phyloP scores from a whole-genome alignment of 2,797 vertebrate genomes.

The Synaphobranchus kaupii region DNA sequence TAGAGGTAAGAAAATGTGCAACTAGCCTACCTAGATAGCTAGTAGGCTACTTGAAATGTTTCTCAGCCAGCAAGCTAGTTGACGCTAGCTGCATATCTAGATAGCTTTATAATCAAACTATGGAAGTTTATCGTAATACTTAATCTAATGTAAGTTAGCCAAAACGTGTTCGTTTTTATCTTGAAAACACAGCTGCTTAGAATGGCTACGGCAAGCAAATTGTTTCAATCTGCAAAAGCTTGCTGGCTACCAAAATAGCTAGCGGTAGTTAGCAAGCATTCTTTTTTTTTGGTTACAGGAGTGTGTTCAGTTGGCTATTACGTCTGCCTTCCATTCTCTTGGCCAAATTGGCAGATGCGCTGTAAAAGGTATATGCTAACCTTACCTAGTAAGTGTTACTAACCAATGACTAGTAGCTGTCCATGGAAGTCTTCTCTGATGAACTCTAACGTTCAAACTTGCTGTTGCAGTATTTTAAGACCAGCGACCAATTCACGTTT shows the following conservation, averaged over 20 bases:
- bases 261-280: not conserved
- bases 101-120: not conserved
- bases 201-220: not conserved
- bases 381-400: not conserved
- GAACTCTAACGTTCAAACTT: too few relatives aligned
- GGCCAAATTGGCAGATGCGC: too few relatives aligned
- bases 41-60: conserved; percentile 2
- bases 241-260: not conserved
- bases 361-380: too few relatives aligned
- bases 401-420: not conserved
- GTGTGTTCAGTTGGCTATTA: not conserved
- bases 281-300: not conserved
- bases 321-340: not conserved
- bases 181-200: not conserved
- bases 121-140: not conserved
- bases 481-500: not conserved
- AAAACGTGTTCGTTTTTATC: not conserved
- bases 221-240: not conserved
- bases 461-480: not conserved
- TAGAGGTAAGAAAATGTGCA: conserved; percentile 4
- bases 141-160: not conserved
- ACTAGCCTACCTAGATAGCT: not conserved
- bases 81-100: not conserved
- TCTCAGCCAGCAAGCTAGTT: not conserved
- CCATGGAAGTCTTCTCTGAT: not conserved